Percentiles rank a stretch among this genome's conserved stretches.
These are phyloP conservation scores for Plebejus argus DNA, from an alignment of 2,888 invertebrate species.

Conservation along the genomic window DNA sequence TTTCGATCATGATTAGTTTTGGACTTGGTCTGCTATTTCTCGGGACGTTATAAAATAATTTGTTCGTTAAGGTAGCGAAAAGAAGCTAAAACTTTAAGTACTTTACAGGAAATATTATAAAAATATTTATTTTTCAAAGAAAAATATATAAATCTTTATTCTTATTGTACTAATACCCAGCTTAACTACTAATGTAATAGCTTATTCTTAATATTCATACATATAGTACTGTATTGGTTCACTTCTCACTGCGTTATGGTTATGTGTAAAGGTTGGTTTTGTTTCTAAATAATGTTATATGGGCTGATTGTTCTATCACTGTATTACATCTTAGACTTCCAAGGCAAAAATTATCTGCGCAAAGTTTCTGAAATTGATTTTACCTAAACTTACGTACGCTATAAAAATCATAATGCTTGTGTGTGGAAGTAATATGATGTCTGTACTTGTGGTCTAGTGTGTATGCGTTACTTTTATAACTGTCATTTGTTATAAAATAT, in stretches of 20 bases:
- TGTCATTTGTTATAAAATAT: no score
- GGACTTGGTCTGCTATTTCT: conserved; percentile 7
- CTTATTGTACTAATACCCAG: conserved; percentile 23
- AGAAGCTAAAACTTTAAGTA: conserved; percentile 3
- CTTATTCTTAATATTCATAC: conserved; percentile 6
- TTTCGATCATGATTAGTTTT: not conserved
- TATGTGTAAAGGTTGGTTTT: conserved; percentile 2
- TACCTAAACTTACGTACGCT: no score
- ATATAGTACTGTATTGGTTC: conserved; percentile 10
- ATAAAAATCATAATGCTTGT: no score
- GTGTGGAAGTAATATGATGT: no score
- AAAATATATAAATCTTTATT: conserved; percentile 30
- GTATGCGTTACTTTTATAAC: no score
- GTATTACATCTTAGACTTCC: not conserved
- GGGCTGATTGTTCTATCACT: not conserved
- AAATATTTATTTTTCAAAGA: conserved; percentile 28
- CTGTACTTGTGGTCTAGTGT: no score
- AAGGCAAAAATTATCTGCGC: no score
- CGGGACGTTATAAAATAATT: conserved; percentile 14
- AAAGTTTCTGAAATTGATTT: no score
- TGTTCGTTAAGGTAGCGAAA: conserved; percentile 16
- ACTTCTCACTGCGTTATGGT: conserved; percentile 11
- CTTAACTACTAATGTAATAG: conserved; percentile 18
- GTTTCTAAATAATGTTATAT: not conserved
- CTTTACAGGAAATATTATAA: conserved; percentile 25